phyloP scores from a whole-genome alignment of 2,888 invertebrate species.

The Calameuta filiformis region DNA sequence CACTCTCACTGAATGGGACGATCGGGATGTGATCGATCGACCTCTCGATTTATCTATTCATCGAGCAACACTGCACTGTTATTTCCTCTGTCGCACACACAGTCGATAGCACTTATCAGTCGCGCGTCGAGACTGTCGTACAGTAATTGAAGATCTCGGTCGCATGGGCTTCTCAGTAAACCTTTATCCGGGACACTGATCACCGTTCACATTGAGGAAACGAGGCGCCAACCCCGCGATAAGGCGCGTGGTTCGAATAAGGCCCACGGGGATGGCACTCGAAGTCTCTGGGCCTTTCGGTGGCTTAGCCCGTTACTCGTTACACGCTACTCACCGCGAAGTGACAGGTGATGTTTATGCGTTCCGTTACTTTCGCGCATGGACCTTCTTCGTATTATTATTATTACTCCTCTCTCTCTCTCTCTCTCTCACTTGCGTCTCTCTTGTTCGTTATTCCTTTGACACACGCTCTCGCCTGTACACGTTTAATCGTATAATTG shows the following conservation, averaged over 20 bases:
- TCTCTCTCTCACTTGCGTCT: not conserved
- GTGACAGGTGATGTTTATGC: conserved; percentile 6
- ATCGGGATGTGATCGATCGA: conserved; percentile 1
- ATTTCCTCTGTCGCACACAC: not conserved
- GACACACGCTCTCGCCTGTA: not conserved
- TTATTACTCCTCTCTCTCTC: not conserved
- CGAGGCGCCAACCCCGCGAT: not conserved
- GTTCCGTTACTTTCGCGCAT: conserved; percentile 6
- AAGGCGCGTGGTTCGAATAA: not conserved
- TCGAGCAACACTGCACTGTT: not conserved
- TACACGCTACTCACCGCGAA: not conserved
- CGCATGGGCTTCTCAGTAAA: not conserved
- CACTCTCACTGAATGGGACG: conserved; percentile 3
- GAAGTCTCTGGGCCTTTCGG: not conserved
- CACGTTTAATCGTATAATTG: conserved; percentile 22
- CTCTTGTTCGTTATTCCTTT: not conserved
- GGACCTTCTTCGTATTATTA: not conserved
- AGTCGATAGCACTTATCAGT: not conserved
- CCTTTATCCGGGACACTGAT: not conserved
- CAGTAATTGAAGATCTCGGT: not conserved
- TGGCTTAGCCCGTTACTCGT: not conserved
- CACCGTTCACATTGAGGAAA: not conserved
- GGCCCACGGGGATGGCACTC: not conserved
- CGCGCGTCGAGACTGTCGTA: not conserved
- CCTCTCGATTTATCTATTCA: conserved; percentile 2